Base-by-base conservation (phyloP, 2,888 invertebrate genomes). In the Scaptomyza flava region DNA sequence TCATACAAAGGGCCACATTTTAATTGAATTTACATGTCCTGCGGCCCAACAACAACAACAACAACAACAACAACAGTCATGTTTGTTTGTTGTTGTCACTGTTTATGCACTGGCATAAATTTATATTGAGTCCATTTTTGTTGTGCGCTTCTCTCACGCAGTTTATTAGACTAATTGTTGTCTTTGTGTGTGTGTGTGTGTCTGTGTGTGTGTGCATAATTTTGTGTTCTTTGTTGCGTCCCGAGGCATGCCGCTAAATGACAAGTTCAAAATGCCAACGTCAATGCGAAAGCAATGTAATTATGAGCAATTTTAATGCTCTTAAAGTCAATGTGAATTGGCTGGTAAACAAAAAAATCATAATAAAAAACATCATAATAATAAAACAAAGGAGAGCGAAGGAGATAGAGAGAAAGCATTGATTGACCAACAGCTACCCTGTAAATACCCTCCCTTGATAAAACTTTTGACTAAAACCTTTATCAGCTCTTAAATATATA, bases 21-120 rank as follows among this genome's bases (percentile, higher is more conserved):
- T 88, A 84, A 84, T 84, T 84, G 83, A 87, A 88, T 84, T 84
- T 84, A 88, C 83, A 84, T 88, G 89, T 87, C 89, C 89, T 78
- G 76, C 75, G 76, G 81, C 73, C 61, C 51, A 68, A 68, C 54
- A 69, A 23, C 43, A 23, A 42, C 11, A 42, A 34, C 42, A 42
- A 23, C 12, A 17, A 27, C n/a, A n/a, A n/a, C n/a, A n/a, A n/a
- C n/a, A n/a, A n/a, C n/a, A n/a, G n/a, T n/a, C n/a, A n/a, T n/a
- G 43, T 38, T 51, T 58, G 50, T 23, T n/a, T 50, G 17, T 63
- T 60, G 62, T 60, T 76, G 59, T 54, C 64, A 63, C 63, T 83
- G 78, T 83, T 81, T 74, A 68, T 75, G 64, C 63, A 72, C 72
- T 72, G 38, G 33, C 23, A 38, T 14, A n/a, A 34, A n/a, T 6